Evolutionary conservation across 2,797 vertebrate genomes (phyloP).

Genomic region (Sebastiscus albofasciatus): DNA sequence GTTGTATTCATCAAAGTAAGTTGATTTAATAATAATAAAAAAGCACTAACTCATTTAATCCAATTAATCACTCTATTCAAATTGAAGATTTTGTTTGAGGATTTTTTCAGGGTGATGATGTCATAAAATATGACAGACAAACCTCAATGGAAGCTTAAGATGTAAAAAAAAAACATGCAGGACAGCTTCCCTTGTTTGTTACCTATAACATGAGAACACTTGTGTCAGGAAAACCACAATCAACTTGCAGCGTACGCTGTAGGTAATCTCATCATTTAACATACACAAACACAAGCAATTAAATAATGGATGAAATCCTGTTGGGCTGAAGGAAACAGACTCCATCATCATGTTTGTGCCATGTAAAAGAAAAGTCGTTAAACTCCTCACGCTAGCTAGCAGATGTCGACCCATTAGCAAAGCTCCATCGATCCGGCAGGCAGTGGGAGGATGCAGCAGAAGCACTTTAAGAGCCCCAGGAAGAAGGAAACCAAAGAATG

Average conservation of each 20-base stretch:
- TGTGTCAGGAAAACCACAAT: neutral
- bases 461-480: conserved; percentile 59
- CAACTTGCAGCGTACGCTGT: neutral
- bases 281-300: conserved; percentile 17
- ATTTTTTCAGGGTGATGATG: neutral
- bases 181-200: neutral
- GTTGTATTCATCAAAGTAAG: neutral
- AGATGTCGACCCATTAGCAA: conserved; percentile 75
- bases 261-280: conserved; percentile 17
- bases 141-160: neutral
- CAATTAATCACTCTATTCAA: neutral
- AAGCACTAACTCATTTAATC: neutral
- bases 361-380: conserved; percentile 54
- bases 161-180: neutral
- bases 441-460: conserved; percentile 47
- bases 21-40: neutral
- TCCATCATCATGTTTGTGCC: conserved; percentile 34
- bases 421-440: conserved; percentile 67
- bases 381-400: conserved; percentile 50
- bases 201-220: neutral
- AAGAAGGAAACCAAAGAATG: conserved; percentile 54
- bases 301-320: conserved; percentile 63
- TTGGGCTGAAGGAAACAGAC: conserved; percentile 33
- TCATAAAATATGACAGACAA: neutral
- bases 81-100: neutral